These are phyloP conservation scores for Elaeidobius kamerunicus DNA, from an alignment of 2,888 invertebrate genomes.

Conservation along the genomic window DNA sequence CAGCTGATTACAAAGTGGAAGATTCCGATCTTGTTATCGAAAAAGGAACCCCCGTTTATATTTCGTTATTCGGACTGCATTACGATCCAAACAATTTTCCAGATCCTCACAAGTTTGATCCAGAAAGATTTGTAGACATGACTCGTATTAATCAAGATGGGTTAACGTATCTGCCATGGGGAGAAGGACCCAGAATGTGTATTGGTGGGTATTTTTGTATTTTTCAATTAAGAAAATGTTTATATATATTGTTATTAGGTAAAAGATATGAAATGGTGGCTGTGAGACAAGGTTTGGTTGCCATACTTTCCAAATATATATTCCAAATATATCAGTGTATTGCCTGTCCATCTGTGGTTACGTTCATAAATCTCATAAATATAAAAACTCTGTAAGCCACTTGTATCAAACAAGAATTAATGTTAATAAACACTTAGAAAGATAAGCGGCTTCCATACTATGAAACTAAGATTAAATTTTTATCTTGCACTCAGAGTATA, in stretches of 20 bases:
- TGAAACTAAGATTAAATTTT: too few species aligned
- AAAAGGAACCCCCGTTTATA: slow-evolving; percentile 43
- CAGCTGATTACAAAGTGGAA: slow-evolving; percentile 39
- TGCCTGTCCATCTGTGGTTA: too few species aligned
- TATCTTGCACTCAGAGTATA: too few species aligned
- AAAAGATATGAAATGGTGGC: slow-evolving; percentile 34
- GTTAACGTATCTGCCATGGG: slow-evolving; percentile 38
- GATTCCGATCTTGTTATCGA: slow-evolving; percentile 39
- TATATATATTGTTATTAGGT: slow-evolving; percentile 33
- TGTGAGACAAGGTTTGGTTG: slow-evolving; percentile 32
- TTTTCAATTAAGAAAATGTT: not conserved
- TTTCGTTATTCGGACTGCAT: slow-evolving; percentile 38
- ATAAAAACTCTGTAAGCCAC: too few species aligned
- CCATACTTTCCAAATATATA: slow-evolving; percentile 33
- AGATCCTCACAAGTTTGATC: slow-evolving; percentile 37
- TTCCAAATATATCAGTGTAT: too few species aligned
- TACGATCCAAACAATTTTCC: slow-evolving; percentile 39
- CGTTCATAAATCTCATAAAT: too few species aligned
- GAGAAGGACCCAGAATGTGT: slow-evolving; percentile 39
- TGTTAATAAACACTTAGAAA: too few species aligned
- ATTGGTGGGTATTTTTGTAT: slow-evolving; percentile 35
- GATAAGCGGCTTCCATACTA: too few species aligned
- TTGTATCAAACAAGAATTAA: too few species aligned
- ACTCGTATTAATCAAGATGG: slow-evolving; percentile 30
- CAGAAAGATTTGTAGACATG: slow-evolving; percentile 38